Percentiles rank a stretch among this genome's conserved stretches.
Evolutionary conservation across 2,797 vertebrate genomes (phyloP).

Genomic region (Orientallactaga sibirica): DNA sequence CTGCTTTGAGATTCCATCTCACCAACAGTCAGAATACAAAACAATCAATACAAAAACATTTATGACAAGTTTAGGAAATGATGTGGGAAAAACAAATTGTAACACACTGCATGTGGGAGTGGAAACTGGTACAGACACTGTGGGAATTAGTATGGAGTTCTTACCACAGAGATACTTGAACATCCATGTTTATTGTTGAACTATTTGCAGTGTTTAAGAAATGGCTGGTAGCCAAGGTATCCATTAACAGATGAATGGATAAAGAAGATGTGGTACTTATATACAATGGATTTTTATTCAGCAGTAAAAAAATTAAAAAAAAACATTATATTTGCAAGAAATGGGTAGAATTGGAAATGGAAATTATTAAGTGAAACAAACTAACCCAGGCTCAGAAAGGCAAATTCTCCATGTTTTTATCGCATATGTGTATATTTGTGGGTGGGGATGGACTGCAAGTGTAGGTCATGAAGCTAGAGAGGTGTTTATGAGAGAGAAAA

Average conservation of each 20-base stretch:
- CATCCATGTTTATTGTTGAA: background rate
- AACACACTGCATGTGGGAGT: background rate
- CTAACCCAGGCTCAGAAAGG: background rate
- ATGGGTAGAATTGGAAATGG: background rate
- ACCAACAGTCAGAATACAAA: background rate
- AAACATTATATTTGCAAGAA: background rate
- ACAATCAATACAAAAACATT: background rate
- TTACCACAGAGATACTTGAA: background rate
- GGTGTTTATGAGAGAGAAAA: background rate
- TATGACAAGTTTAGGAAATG: background rate
- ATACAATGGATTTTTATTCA: background rate
- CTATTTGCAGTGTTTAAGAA: background rate
- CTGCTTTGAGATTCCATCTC: background rate
- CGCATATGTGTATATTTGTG: background rate
- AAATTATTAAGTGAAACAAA: background rate
- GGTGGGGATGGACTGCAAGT: too few species aligned
- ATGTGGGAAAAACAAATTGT: background rate
- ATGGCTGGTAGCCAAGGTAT: background rate
- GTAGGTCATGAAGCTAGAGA: background rate
- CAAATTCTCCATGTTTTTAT: background rate
- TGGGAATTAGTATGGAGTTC: background rate
- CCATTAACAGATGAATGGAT: background rate
- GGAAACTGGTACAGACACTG: too few species aligned
- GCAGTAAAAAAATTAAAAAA: background rate
- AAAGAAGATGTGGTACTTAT: background rate